Base-by-base conservation (phyloP, 2,888 invertebrate species). In the Pandemis cinnamomeana region DNA sequence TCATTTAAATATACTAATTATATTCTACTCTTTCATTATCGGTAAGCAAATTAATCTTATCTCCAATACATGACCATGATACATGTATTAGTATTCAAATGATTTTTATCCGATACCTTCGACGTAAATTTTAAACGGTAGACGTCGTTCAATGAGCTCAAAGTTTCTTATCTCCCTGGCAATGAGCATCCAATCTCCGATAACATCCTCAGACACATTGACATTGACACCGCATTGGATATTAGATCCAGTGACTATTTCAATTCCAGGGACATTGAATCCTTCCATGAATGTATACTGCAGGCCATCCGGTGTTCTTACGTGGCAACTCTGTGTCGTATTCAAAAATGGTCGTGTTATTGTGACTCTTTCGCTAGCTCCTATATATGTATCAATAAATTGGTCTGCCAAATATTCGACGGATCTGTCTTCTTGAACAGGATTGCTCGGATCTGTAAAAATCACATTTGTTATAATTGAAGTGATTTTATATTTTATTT, bases 391-490 rank as follows among this genome's bases (percentile, higher is more conserved):
- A n/a, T 76, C 74, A 36, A 74, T 44, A 11, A 68, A 46, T 11
- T 71, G 71, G 10, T 71, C 74, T n/a, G 15, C 51, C 10, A 76
- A 60, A 58, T 71, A 41, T 44, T 60, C 41, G n/a, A 75, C 53
- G 7, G 36, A 58, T 46, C 75, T 70, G 27, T 72, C 64, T 44
- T 76, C 70, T 58, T 58, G 58, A 4, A 75, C 71, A 7, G 77
- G 77, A 51, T 77, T 77, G 20, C 71, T 70, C 5, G 77, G 77
- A 67, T 77, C 77, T 77, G 58, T 41, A 58, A 68, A 51, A 63
- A 46, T 36, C n/a, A 42, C 13, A 67, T 44, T 51, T 6, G 11
- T 15, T 11, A 58, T 2, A 58, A 67, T 53, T 42, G 8, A 36
- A 20, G 15, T 20, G 0, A 7, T 2, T 8, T 55, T 20, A 20